Evolutionary conservation across 2,888 invertebrate species (phyloP), one percentile per base, ranked within the genome.

Genomic region (Selenia dentaria): DNA sequence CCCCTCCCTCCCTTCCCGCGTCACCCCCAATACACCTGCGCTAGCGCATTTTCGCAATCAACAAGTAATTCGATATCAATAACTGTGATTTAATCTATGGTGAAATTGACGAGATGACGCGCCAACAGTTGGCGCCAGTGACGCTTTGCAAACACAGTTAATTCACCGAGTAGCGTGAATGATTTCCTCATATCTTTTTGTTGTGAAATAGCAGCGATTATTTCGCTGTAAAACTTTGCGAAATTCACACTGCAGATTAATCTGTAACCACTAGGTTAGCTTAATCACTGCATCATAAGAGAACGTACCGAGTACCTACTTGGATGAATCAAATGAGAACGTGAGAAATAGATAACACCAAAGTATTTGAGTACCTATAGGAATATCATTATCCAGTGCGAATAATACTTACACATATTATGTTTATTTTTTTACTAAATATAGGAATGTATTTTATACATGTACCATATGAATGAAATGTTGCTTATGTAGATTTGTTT

Each of bases 31-130:
- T 59, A 54, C 74, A 77, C 79, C 70, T 81, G 87, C 83, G 83
- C 78, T 58, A 61, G 77, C 62, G 83, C 81, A 68, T 77, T 83
- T 83, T 83, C 72, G 82, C 82, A 80, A 82, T 71, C 70, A 73
- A 69, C 67, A 66, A 57, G 60, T 76, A 74, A 72, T 68, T 71
- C 51, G 65, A 74, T 52, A 29, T 26, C 22, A 34, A 25, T 2
- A 22, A 22, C 6, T 22, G 6, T 22, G 2, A 22, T 22, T 22
- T 22, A 6, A 8, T 22, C 22, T 22, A 8, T 22, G 22, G 2
- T 22, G 25, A 25, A 3, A 9, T 25, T 4, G 29, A 33, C 45
- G 28, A 10, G 45, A 46, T 50, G 51, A 45, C 49, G 44, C 37
- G 39, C 8, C 8, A 2, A 47, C 43, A 45, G 39, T 51, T 70